Conservation (phyloP, 2,888 invertebrate genomes). For the Callyntrura sp. region DNA sequence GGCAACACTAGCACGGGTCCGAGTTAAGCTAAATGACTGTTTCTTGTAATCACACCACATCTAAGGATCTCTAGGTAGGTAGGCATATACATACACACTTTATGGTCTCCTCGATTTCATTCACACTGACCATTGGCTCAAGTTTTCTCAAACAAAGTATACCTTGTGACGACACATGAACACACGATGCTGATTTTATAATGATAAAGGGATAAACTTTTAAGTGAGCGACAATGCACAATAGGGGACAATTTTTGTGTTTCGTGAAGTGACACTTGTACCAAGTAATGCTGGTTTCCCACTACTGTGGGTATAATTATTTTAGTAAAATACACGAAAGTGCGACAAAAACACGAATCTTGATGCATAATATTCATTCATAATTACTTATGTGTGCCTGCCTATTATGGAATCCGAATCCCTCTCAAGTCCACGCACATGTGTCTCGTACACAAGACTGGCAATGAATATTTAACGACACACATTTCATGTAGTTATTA, state of each 20-base stretch:
- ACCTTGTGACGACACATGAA: no score
- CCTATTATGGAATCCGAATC: background rate
- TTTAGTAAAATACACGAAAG: background rate
- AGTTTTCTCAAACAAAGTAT: no score
- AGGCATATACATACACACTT: background rate
- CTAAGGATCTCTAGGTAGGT: no score
- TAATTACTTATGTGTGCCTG: conserved; percentile 3
- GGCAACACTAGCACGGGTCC: background rate
- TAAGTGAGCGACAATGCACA: background rate
- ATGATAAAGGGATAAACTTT: background rate
- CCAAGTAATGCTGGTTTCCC: background rate
- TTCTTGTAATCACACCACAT: no score
- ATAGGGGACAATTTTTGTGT: background rate
- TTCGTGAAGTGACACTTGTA: background rate
- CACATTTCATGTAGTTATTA: background rate
- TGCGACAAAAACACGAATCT: conserved; percentile 2
- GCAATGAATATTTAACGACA: conserved; percentile 15
- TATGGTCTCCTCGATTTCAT: no score
- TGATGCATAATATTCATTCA: background rate
- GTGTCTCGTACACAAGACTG: background rate
- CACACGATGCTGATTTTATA: no score
- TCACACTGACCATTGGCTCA: no score
- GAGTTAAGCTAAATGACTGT: background rate
- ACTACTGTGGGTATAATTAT: background rate
- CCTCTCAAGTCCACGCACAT: background rate